Evolutionary conservation across 2,797 vertebrate genomes (phyloP), one percentile per base, ranked within the genome.

Genomic region (Argentina silus): DNA sequence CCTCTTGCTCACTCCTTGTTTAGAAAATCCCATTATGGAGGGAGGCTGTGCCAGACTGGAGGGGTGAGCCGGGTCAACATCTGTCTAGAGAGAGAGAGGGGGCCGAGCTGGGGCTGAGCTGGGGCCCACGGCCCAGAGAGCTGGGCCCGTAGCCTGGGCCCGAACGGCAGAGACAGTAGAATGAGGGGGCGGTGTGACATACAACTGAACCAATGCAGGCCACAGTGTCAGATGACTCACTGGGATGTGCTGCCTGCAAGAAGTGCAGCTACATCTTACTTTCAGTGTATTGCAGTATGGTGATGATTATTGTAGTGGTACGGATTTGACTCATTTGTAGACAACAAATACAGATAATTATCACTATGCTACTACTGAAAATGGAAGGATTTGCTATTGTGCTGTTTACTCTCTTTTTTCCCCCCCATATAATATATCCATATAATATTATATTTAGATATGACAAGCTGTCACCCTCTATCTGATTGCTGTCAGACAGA

Each of bases 1-100:
- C 75, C 82, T 87, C 76, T 83, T 78, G 56, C 90, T 88, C 87
- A 68, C 83, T 90, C 85, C 88, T 91, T 90, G 88, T 93, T 92
- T 90, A 89, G 86, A 91, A 90, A 92, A 91, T 91, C 89, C 89
- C 85, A 89, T 93, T 90, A 89, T 87, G 83, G 83, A 89, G 81
- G 74, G 80, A 88, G 78, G 82, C 83, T 42, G 80, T 90, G 87
- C 89, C 89, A 91, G 91, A 91, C 92, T 88, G 83, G 74, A 86
- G 79, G 86, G 88, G 90, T 92, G 88, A 92, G 81, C 81, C 74
- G 74, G 88, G 90, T 93, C 91, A 91, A 91, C 90, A 91, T 92
- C 90, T 92, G 91, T 93, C 90, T 91, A 86, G 83, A 85, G 84
- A 78, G 81, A 83, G 81, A 50, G 23, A 48, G 74, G 51, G n/a